Base-by-base conservation (phyloP, 2,888 invertebrate species). In the Macrosiphum euphorbiae region DNA sequence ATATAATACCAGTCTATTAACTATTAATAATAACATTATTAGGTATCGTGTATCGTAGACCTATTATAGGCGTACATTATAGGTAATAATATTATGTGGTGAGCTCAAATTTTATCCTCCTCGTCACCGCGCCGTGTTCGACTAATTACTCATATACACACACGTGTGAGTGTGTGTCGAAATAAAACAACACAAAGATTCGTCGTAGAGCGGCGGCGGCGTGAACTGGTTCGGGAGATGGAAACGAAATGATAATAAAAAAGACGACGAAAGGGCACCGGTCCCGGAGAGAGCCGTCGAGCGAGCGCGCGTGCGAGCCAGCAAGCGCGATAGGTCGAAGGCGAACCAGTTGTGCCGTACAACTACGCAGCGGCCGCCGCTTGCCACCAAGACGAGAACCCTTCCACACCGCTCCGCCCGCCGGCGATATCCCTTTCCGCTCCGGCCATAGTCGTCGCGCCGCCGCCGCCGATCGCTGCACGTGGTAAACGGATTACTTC, bases 401-500 rank as follows among this genome's bases (percentile, higher is more conserved):
- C 89, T 88, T 55, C 88, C 8, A 44, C 89, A 13, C 89, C 58
- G 58, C 47, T 0, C 7, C 55, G n/a, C 26, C n/a, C 20, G 5
- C 58, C 58, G 58, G 7, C 20, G 41, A 41, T 41, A 16, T n/a
- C 88, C 89, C 41, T 50, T 24, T 41, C 55, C 55, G 44, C 55
- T 41, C 55, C 41, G 26, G n/a, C 55, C 55, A 8, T 26, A 26
- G 26, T 35, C 44, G 41, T 16, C 28, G 35, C 90, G 11, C 41
- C 85, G 41, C 24, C 85, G 35, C 90, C 90, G 50, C 61, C 67
- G 52, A 41, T 52, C 90, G 13, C 84, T 28, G 58, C 89, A 44
- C 52, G 92, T 50, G 87, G 93, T 93, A 93, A 93, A 93, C 93
- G 93, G 93, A 93, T 93, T 93, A 93, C 93, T 93, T 93, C 93